phyloP scores from a whole-genome alignment of 2,113 vertebrate genomes.

The Tachuris rubrigastra region DNA sequence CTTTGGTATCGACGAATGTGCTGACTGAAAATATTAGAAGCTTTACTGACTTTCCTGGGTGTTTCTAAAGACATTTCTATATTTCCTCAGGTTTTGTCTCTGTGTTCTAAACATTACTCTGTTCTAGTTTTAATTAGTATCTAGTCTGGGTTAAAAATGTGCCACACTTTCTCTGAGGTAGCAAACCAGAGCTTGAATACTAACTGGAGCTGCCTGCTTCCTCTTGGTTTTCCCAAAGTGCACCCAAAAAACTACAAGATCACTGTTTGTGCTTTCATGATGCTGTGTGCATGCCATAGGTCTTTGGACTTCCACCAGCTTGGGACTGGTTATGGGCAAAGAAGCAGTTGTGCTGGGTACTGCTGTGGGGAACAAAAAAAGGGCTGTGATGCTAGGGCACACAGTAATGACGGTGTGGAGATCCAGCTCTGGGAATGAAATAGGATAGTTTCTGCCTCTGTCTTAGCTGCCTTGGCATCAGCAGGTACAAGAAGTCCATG shows the following conservation, averaged over 20 bases:
- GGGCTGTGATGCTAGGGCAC: background rate
- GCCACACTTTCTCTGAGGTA: background rate
- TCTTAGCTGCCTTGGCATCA: background rate
- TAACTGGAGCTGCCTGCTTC: background rate
- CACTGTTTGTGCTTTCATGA: background rate
- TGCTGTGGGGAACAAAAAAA: background rate
- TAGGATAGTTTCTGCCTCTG: background rate
- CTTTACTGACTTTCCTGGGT: background rate
- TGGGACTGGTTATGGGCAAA: background rate
- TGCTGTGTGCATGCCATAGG: background rate
- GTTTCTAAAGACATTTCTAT: background rate
- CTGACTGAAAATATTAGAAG: background rate
- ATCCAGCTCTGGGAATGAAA: background rate
- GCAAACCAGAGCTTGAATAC: background rate
- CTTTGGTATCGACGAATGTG: background rate
- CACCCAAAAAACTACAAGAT: background rate
- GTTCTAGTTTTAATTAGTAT: background rate
- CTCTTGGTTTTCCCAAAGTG: background rate
- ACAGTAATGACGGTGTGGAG: accelerated
- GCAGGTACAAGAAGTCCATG: background rate
- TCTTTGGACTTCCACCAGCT: background rate
- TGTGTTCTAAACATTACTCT: background rate
- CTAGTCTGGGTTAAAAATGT: background rate
- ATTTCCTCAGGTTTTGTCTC: background rate
- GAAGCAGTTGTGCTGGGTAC: background rate